Evolutionary conservation across 2,888 invertebrate species (phyloP).

Genomic region (Clunio marinus): DNA sequence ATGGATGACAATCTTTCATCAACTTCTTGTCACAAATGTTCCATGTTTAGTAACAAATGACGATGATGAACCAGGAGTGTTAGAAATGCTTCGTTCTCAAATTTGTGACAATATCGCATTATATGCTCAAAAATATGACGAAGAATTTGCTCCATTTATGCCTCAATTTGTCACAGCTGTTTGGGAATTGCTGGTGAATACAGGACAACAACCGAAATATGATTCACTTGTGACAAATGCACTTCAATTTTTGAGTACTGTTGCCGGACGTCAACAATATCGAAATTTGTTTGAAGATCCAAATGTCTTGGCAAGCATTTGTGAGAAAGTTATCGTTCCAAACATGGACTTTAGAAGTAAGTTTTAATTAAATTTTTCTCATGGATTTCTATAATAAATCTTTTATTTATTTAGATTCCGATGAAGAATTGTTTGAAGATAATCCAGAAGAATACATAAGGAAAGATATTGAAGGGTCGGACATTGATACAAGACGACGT

Average conservation of each 20-base stretch:
- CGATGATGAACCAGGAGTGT: slow-evolving; percentile 79
- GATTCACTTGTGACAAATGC: slow-evolving; percentile 96
- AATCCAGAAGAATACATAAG: slow-evolving; percentile 97
- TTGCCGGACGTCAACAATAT: slow-evolving; percentile 87
- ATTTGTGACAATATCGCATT: slow-evolving; percentile 92
- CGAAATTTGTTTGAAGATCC: slow-evolving; percentile 85
- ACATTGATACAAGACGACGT: slow-evolving; percentile 91
- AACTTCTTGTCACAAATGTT: slow-evolving; percentile 73
- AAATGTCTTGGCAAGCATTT: slow-evolving; percentile 80
- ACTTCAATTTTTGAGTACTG: slow-evolving; percentile 88
- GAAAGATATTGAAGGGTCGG: slow-evolving; percentile 96
- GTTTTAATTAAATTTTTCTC: slow-evolving; percentile 39
- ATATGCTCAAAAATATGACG: slow-evolving; percentile 96
- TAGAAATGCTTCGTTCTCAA: slow-evolving; percentile 90
- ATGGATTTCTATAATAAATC: slow-evolving; percentile 27
- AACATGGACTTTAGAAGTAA: slow-evolving; percentile 93
- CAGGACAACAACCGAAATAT: slow-evolving; percentile 80
- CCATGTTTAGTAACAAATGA: slow-evolving; percentile 67
- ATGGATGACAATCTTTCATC: slow-evolving; percentile 92
- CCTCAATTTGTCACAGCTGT: slow-evolving; percentile 90
- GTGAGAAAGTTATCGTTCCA: slow-evolving; percentile 97
- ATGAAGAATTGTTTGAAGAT: slow-evolving; percentile 95
- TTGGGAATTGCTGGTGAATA: slow-evolving; percentile 84
- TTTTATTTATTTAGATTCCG: slow-evolving; percentile 60
- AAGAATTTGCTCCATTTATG: slow-evolving; percentile 88